Evolutionary conservation across 2,888 invertebrate species (phyloP), one percentile per base, ranked within the genome.

Genomic region (Agrotis ipsilon): DNA sequence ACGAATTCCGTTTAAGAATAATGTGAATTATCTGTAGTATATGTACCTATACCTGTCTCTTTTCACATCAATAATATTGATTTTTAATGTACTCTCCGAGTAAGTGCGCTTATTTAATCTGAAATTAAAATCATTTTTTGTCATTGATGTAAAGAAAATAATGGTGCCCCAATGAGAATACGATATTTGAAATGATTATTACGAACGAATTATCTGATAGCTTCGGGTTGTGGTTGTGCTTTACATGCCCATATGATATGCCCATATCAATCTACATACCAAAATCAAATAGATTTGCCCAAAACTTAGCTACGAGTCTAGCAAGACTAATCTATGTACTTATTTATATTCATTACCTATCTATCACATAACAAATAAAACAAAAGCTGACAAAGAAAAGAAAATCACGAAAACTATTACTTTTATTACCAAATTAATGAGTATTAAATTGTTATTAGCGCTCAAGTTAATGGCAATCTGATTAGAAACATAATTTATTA

Each of bases 1-100:
- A n/a, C 27, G 43, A 43, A 64, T 65, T 62, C 54, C 49, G 43
- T 59, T 57, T 76, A 32, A 14, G 58, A 65, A 49, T 24, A 65
- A 49, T 24, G 32, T 24, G 45, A 61, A 61, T 61, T 66, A 52
- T 43, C 49, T 48, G 49, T 14, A 21, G 19, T 45, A 27, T 46
- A 24, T 18, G 21, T 2, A 45, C 3, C 32, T 58, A 32, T 2
- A 45, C 3, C 32, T 58, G 24, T 51, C 61, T 49, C n/a, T 13
- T n/a, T 49, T 21, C 21, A 49, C 14, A 51, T 60, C 18, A 68
- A 32, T 68, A 54, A 43, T 24, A 19, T 11, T 48, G 19, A 19
- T 32, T 9, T 32, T n/a, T 39, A 70, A 32, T 45, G 32, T 39
- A 11, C 24, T n/a, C n/a, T n/a, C n/a, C 32, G 32, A 39, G 39